Percentiles rank a stretch among this genome's conserved stretches.
These are phyloP conservation scores for Rhabdomys dilectus DNA, from an alignment of 2,113 vertebrate genomes.

Conservation along the genomic window DNA sequence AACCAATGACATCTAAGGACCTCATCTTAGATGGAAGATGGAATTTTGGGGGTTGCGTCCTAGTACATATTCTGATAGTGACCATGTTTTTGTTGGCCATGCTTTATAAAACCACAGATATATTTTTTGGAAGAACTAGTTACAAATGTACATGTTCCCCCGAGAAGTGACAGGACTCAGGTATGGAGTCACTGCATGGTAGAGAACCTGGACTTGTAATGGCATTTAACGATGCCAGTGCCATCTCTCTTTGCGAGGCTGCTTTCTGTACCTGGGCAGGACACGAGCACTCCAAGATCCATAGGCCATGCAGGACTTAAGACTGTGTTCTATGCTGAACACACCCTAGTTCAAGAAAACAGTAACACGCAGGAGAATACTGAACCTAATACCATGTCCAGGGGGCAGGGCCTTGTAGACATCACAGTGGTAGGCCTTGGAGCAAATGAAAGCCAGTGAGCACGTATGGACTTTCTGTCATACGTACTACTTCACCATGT, in stretches of 20 bases:
- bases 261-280: background rate
- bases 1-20: background rate
- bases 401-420: background rate
- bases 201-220: background rate
- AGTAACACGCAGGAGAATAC: background rate
- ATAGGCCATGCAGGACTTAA: fast-evolving
- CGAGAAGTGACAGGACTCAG: background rate
- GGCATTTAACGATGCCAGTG: background rate
- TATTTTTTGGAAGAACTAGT: constrained; percentile 29
- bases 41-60: background rate
- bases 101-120: background rate
- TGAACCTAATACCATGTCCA: background rate
- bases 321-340: background rate
- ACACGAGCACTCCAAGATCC: background rate
- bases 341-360: background rate
- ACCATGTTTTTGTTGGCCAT: background rate
- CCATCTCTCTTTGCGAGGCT: background rate
- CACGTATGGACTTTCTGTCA: background rate
- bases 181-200: background rate
- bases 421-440: background rate
- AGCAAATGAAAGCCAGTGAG: background rate
- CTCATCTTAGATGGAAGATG: background rate
- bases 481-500: background rate
- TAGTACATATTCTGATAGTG: background rate
- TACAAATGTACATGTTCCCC: background rate